These are phyloP conservation scores for Drosophila simulans DNA, from an alignment of 1,140 invertebrate genomes.

Conservation along the genomic window DNA sequence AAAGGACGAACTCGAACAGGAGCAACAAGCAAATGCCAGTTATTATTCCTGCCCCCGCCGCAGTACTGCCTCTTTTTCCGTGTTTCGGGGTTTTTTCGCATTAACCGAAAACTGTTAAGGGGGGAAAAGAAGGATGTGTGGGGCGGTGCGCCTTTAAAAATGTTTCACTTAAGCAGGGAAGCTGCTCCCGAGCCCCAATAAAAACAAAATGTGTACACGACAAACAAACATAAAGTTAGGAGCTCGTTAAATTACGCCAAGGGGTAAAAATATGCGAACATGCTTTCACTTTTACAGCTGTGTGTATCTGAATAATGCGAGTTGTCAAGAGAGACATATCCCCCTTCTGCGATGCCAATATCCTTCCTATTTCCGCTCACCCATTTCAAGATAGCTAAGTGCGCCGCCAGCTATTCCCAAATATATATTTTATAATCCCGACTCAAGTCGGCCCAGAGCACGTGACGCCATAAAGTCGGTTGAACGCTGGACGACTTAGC, in stretches of 20 bases:
- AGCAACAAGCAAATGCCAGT: constrained; percentile 41
- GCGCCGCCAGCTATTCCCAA: constrained; percentile 40
- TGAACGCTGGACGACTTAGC: constrained; percentile 49
- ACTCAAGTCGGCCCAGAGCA: constrained; percentile 29
- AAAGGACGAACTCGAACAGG: constrained; percentile 1
- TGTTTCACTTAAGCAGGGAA: constrained; percentile 74
- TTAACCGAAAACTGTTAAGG: constrained; percentile 65
- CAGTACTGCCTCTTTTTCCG: constrained; percentile 23
- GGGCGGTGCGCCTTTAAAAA: constrained; percentile 62
- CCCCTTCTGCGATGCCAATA: constrained; percentile 23
- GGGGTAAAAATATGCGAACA: constrained; percentile 71
- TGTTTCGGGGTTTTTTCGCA: constrained; percentile 49
- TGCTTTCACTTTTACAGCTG: constrained; percentile 62
- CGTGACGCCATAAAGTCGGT: constrained; percentile 63
- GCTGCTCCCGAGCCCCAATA: constrained; percentile 59
- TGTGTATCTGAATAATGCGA: constrained; percentile 46
- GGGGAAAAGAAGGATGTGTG: not conserved
- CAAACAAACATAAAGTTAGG: constrained; percentile 82
- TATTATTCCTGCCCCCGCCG: constrained; percentile 30
- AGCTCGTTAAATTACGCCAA: constrained; percentile 80
- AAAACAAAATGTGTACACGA: constrained; percentile 81
- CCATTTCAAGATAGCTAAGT: constrained; percentile 44
- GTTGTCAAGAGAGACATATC: constrained; percentile 46
- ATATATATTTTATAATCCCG: constrained; percentile 63
- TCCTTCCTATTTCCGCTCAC: constrained; percentile 27